Evolutionary conservation across 2,797 vertebrate genomes (phyloP), one percentile per base, ranked within the genome.

Genomic region (Onychomys leucogaster): DNA sequence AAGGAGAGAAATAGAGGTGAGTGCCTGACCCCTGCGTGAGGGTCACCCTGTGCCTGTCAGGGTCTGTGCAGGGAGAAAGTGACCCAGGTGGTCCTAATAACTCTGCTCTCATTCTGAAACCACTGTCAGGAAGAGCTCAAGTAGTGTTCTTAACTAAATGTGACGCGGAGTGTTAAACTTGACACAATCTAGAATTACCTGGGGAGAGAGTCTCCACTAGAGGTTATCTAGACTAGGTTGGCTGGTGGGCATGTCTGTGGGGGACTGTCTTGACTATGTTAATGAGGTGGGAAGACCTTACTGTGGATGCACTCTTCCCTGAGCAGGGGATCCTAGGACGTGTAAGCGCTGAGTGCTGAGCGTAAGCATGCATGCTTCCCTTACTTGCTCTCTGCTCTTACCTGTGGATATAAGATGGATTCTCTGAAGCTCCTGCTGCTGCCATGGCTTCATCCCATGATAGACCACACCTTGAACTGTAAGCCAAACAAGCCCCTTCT

Each of bases 21-120:
- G 11, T n/a, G 77, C 77, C 27, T 17, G 43, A 71, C 11, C 81
- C 23, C n/a, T 73, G 65, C 81, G 78, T 88, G 95, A 90, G 57
- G 23, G 52, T 76, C 16, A 8, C 32, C 90, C 73, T 91, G 63
- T 32, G 12, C 41, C 73, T 49, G 34, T 49, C n/a, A 23, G 65
- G 29, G 41, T 76, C 89, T 88, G 71, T 43, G 14, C 67, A 61
- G 37, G 27, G 59, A 67, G 46, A 25, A 32, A 63, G 6, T 43
- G 27, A 29, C 41, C 71, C 43, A 41, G 27, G n/a, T 25, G 65
- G 91, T 80, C 52, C 16, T 65, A 46, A 81, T 46, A 95, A 75
- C 19, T 55, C 73, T n/a, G 6, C 16, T 25, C 73, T 34, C 49
- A 78, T 69, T 89, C 84, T 41, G 37, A 88, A 77, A 84, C 67